Evolutionary conservation across 35 echinoderm and acorn worm genomes (phyloP), one percentile per base, ranked within the genome.

Genomic region (Heliocidaris tuberculata): DNA sequence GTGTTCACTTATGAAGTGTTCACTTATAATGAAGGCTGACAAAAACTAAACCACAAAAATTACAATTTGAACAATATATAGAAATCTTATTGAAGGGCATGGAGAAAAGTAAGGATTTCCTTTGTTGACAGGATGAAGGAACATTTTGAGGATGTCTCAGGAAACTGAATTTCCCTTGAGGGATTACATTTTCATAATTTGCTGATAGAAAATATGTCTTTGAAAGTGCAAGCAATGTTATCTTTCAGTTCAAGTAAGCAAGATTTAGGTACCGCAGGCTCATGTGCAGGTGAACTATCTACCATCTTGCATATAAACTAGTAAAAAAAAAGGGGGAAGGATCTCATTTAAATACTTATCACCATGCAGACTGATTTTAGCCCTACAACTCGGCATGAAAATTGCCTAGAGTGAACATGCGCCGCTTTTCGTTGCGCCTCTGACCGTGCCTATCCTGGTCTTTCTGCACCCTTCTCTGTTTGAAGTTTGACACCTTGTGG

Each of bases 401-500:
- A 6, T 30, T n/a, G 15, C 87, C 12, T 32, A 6, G 21, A 86
- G 85, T 30, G 31, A 86, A 32, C 31, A 16, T 11, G 87, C 47
- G 1, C 0, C 31, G 29, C 13, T 48, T 32, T 3, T 10, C 32
- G 65, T 78, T 78, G 65, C 65, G 19, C 65, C 65, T 78, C 65
- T 78, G 65, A 29, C 65, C 65, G 35, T 42, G 17, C 65, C 65
- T 78, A 17, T 70, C 60, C 24, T 17, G 60, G 2, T 70, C 65
- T 78, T n/a, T 78, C 65, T 78, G 65, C 87, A 32, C 87, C 47
- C 31, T 85, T 48, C 47, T 89, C 47, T 89, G 87, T 32, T 47
- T 89, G 32, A 89, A 89, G 87, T 89, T 85, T 89, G 87, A 89
- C 87, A 89, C 87, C 87, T 48, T 47, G 8, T 47, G 16, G 87